phyloP scores from a whole-genome alignment of 2,797 vertebrate genomes.

The Microhierax caerulescens region DNA sequence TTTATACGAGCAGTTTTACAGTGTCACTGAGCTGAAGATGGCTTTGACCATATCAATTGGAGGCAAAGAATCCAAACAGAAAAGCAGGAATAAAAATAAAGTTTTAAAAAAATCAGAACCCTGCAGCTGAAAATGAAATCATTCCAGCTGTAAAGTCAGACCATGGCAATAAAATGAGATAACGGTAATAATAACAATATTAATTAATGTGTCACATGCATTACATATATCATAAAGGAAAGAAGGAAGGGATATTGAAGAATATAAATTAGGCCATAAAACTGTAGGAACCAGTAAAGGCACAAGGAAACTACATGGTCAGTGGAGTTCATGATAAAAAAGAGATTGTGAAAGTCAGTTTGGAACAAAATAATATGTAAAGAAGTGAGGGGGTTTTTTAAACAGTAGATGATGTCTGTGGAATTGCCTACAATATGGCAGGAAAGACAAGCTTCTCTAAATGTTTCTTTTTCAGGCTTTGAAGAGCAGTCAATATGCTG shows the following conservation, averaged over 20 bases:
- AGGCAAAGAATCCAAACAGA: neutral
- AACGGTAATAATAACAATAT: neutral
- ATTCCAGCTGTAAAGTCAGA: neutral
- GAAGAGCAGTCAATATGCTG: neutral
- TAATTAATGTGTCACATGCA: neutral
- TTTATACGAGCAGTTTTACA: neutral
- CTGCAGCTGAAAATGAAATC: neutral
- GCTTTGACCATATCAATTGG: neutral
- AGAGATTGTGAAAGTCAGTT: neutral
- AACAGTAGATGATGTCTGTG: neutral
- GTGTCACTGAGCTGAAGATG: neutral
- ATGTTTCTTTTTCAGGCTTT: neutral
- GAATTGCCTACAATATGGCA: neutral
- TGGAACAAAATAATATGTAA: neutral
- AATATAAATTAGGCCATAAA: neutral
- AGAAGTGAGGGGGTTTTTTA: accelerated
- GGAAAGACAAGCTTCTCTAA: neutral
- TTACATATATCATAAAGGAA: neutral
- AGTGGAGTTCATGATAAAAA: neutral
- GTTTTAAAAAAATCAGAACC: neutral
- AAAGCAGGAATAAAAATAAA: neutral
- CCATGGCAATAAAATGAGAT: neutral
- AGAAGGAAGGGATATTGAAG: neutral
- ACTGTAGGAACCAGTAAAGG: neutral
- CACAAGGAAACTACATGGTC: neutral